A percentile compares a stretch with the other conserved stretches of the same genome.
Evolutionary conservation across 2,113 vertebrate genomes (phyloP).

Genomic region (Mormyrus lacerda): DNA sequence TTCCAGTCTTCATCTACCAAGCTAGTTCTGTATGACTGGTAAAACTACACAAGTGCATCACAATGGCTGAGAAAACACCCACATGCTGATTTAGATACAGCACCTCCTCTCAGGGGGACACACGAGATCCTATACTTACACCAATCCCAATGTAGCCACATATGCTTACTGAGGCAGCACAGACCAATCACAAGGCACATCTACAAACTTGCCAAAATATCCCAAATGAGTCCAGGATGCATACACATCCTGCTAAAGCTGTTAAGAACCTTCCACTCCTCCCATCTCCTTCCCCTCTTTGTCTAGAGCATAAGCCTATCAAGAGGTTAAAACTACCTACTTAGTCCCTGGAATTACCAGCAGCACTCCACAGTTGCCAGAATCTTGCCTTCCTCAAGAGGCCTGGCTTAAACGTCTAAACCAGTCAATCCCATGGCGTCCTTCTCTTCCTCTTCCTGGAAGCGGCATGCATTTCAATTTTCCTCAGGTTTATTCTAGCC

Average conservation of each 20-base stretch:
- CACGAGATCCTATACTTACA: neutral
- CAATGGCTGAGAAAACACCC: neutral
- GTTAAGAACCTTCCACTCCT: neutral
- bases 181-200: neutral
- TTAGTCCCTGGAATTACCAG: neutral
- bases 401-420: neutral
- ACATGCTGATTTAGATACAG: neutral
- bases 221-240: neutral
- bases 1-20: neutral
- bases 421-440: neutral
- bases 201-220: neutral
- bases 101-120: neutral
- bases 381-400: neutral
- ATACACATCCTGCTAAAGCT: neutral
- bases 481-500: conserved; percentile 16
- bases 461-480: neutral
- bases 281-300: neutral
- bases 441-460: neutral
- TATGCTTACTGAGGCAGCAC: neutral
- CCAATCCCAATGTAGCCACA: neutral
- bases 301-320: neutral
- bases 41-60: neutral
- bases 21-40: neutral
- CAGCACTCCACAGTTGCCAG: neutral
- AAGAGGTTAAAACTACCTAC: neutral